Conservation (phyloP, 2,888 invertebrate genomes). For the Netelia inedita region DNA sequence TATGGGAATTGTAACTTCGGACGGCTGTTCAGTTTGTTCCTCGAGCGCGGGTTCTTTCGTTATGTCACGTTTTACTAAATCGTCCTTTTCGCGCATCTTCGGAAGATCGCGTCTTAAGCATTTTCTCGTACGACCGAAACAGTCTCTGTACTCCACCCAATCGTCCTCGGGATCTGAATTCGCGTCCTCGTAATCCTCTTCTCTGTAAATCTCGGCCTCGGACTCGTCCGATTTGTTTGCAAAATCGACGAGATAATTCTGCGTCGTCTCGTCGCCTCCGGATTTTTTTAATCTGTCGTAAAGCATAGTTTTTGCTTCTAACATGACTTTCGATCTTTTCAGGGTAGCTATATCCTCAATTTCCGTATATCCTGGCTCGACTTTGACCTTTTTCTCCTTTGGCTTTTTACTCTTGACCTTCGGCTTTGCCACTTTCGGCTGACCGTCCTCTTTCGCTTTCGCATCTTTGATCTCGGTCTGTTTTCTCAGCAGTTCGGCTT, state of each 20-base stretch:
- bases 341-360: slow-evolving; percentile 77
- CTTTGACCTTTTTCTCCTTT: slow-evolving; percentile 78
- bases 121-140: slow-evolving; percentile 94
- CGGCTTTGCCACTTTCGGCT: slow-evolving; percentile 72
- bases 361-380: slow-evolving; percentile 75
- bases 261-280: slow-evolving; percentile 75
- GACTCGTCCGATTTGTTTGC: slow-evolving; percentile 76
- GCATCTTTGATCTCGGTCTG: slow-evolving; percentile 92
- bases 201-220: slow-evolving; percentile 71
- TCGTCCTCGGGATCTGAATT: slow-evolving; percentile 82
- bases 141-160: slow-evolving; percentile 96
- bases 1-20: slow-evolving; percentile 51
- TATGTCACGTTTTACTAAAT: slow-evolving; percentile 79
- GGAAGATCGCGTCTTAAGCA: slow-evolving; percentile 93
- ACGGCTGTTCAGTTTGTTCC: slow-evolving; percentile 72
- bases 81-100: slow-evolving; percentile 89
- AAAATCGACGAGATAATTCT: slow-evolving; percentile 82
- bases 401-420: slow-evolving; percentile 82
- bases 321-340: slow-evolving; percentile 84
- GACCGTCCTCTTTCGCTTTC: slow-evolving; percentile 86
- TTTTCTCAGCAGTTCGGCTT: slow-evolving; percentile 95
- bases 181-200: slow-evolving; percentile 74
- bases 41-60: slow-evolving; percentile 65
- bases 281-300: slow-evolving; percentile 80
- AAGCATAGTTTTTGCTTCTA: slow-evolving; percentile 82